Conservation (phyloP, 2,797 vertebrate genomes). For the Acanthis flammea region DNA sequence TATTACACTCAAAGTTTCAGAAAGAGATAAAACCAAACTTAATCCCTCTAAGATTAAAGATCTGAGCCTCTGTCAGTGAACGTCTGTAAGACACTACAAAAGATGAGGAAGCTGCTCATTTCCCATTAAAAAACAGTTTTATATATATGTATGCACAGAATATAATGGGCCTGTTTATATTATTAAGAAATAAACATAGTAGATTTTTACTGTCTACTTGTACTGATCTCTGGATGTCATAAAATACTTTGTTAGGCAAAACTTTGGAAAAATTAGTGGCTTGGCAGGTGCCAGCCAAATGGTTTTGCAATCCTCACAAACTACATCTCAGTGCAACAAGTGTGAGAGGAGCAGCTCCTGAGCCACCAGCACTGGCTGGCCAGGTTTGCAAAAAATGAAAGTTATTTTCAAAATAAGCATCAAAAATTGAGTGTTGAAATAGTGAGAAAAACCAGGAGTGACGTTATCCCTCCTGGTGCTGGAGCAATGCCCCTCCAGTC, state of each 20-base stretch:
- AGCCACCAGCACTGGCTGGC: not conserved
- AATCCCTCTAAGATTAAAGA: not conserved
- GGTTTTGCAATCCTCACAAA: not conserved
- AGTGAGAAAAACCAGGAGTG: not conserved
- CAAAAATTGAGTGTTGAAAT: not conserved
- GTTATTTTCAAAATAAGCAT: not conserved
- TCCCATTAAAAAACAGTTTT: not conserved
- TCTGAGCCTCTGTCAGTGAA: not conserved
- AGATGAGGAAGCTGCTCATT: not conserved
- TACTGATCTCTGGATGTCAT: not conserved
- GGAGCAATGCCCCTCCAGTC: not conserved
- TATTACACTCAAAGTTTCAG: not conserved
- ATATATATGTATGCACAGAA: not conserved
- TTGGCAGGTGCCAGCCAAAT: not conserved
- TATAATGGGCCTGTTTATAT: not conserved
- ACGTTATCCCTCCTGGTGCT: not conserved
- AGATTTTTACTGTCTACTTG: conserved; percentile 4
- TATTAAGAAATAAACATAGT: conserved; percentile 1
- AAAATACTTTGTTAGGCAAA: not conserved
- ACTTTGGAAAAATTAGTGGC: not conserved
- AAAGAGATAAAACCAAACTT: not conserved
- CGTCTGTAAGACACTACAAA: not conserved
- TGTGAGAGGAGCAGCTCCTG: not conserved
- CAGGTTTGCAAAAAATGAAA: not conserved
- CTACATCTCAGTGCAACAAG: not conserved